These are phyloP conservation scores for Brachionus rotundiformis DNA, from an alignment of 1,140 invertebrate genomes.

Conservation along the genomic window DNA sequence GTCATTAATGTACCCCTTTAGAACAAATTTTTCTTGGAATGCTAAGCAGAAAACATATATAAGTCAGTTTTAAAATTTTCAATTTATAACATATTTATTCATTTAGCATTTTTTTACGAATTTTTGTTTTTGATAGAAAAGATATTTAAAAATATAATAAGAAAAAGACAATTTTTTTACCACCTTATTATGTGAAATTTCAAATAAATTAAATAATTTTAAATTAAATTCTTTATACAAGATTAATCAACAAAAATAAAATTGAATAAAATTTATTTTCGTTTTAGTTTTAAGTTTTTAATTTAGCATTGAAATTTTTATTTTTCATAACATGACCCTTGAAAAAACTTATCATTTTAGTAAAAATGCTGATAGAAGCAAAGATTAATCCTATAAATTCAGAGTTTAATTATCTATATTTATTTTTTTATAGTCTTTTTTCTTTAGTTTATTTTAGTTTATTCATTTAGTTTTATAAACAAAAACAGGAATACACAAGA, in stretches of 20 bases:
- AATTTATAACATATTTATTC: no score
- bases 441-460: background rate
- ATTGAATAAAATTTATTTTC: background rate
- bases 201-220: conserved; percentile 2
- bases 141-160: no score
- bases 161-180: background rate
- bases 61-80: no score
- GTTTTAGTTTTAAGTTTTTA: background rate
- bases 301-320: background rate
- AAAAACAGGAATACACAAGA: background rate
- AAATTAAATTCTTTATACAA: conserved; percentile 8
- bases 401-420: no score
- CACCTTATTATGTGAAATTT: background rate
- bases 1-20: no score
- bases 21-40: no score
- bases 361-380: no score
- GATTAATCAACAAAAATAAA: conserved; percentile 1
- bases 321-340: background rate
- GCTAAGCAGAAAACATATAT: no score
- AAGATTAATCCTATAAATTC: no score
- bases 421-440: no score
- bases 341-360: background rate
- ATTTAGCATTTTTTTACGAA: no score
- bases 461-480: background rate
- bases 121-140: no score